Evolutionary conservation across 2,113 vertebrate genomes (phyloP).

Genomic region (Tupaia chinensis): DNA sequence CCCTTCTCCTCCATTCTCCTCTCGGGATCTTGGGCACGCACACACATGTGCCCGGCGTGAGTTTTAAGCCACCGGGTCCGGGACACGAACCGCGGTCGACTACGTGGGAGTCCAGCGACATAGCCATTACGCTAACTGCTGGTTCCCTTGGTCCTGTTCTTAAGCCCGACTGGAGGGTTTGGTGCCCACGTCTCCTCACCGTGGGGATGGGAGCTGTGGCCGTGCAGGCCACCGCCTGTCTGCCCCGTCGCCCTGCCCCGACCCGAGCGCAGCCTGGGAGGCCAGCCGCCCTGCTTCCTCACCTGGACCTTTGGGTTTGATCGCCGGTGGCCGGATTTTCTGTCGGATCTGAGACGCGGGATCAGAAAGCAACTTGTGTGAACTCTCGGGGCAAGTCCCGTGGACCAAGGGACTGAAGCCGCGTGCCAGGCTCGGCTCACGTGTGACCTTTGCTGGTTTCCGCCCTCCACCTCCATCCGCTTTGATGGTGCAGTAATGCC

Average conservation of each 20-base stretch:
- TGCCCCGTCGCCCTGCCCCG: no score
- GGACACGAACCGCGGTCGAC: no score
- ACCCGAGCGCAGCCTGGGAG: no score
- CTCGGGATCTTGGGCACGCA: no score
- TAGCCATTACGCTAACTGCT: neutral
- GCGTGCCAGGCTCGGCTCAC: neutral
- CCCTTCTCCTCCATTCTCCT: no score
- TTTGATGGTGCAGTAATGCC: no score
- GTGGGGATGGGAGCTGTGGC: neutral
- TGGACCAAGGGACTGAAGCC: neutral
- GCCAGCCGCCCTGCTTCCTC: neutral
- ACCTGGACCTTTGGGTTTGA: neutral
- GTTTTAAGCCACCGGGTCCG: no score
- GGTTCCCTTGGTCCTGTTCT: neutral
- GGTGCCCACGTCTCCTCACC: neutral
- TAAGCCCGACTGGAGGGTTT: neutral
- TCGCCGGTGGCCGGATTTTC: neutral
- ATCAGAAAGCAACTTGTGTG: conserved; percentile 11
- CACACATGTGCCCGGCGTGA: no score
- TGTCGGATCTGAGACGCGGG: neutral
- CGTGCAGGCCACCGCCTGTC: neutral
- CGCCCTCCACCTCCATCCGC: neutral
- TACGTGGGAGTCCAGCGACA: no score
- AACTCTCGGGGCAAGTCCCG: neutral
- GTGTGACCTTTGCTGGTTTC: no score